phyloP scores from a whole-genome alignment of 2,797 vertebrate species.

The Sphenopsis melanotis region DNA sequence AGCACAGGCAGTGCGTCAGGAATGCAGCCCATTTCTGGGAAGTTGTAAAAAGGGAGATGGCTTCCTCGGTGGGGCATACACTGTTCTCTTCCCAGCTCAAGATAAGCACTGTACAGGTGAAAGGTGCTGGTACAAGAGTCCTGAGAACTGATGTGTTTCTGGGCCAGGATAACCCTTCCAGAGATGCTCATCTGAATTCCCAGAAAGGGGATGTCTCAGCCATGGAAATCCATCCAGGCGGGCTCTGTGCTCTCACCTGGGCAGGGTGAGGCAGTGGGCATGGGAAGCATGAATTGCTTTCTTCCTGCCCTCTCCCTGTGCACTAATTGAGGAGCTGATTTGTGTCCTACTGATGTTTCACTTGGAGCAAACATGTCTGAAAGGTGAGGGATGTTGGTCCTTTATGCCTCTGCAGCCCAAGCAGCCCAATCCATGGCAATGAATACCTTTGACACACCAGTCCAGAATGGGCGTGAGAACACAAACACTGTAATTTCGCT shows the following conservation, averaged over 20 bases:
- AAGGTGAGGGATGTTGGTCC: neutral
- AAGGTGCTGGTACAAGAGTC: neutral
- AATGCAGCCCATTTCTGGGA: neutral
- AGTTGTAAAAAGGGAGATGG: neutral
- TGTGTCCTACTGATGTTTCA: neutral
- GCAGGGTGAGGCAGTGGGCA: neutral
- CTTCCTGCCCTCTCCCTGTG: neutral
- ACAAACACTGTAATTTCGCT: neutral
- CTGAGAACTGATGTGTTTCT: neutral
- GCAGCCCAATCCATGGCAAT: neutral
- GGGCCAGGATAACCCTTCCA: neutral
- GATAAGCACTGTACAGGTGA: neutral
- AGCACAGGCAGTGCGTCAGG: neutral
- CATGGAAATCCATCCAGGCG: neutral
- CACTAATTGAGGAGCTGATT: neutral
- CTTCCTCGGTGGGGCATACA: neutral
- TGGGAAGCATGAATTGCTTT: neutral
- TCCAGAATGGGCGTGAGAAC: neutral
- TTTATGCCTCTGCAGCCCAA: neutral
- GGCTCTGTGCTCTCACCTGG: neutral
- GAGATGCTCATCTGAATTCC: neutral
- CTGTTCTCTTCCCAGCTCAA: neutral
- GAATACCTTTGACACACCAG: neutral
- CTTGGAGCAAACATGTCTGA: neutral
- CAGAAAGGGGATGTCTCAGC: neutral